Evolutionary conservation across 2,113 vertebrate species (phyloP), one percentile per base, ranked within the genome.

Genomic region (Crotophaga sulcirostris): DNA sequence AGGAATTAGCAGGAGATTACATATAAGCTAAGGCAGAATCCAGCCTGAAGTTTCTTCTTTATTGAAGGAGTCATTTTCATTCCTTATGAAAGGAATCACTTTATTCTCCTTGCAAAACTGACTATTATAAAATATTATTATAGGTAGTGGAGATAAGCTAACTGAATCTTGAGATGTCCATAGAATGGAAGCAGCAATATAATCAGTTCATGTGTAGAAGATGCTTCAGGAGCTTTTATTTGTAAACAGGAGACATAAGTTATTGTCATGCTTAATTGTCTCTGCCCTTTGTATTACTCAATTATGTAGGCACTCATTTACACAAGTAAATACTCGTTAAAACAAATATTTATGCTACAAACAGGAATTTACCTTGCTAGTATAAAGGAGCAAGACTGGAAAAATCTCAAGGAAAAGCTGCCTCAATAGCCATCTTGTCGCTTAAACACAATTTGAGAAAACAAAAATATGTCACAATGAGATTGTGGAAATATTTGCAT

Each of bases 171-270:
- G 68, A 96, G 56, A 64, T 10, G 6, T 28, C 62, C 59, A 55
- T 44, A 93, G n/a, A 60, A 73, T 73, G 49, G 94, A 90, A 82
- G 20, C 59, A 84, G 24, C 34, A 83, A 54, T 87, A 87, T 84
- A 97, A 95, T 95, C 9, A 87, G 90, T 95, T 91, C 40, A 88
- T 79, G 7, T 91, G 94, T 73, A 93, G 69, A 92, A 96, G 63
- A 94, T 87, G 56, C 74, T 95, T 96, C 84, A 79, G 88, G 63
- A 51, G 45, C 33, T 94, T 90, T 92, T 95, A 87, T 97, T 97
- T 96, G 80, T 94, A 97, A 96, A 92, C 77, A 97, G 25, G 24
- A 96, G 82, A 95, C 49, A 84, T 90, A 97, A 91, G 62, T 94
- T 95, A 94, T 44, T 94, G 72, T 89, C 94, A 86, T 84, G 60